Percentiles rank a stretch among this genome's conserved stretches.
Conservation (phyloP, 2,888 invertebrate species). For the Tubiluchus corallicola region DNA sequence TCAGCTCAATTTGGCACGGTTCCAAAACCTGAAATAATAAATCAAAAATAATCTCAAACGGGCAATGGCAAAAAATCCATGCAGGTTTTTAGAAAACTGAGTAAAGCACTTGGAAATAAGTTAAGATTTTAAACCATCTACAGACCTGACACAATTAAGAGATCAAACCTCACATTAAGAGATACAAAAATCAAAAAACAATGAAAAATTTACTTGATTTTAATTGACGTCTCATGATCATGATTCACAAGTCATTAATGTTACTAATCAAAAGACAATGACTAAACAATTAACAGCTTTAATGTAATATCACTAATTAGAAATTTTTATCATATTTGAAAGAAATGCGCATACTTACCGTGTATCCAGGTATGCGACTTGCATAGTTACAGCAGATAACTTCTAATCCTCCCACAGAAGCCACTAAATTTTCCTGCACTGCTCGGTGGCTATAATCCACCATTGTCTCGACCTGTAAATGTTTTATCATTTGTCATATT, state of each 20-base stretch:
- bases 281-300: neutral
- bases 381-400: slow-evolving; percentile 41
- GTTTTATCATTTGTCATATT: too few species aligned
- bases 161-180: too few species aligned
- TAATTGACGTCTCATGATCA: too few species aligned
- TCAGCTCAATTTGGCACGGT: slow-evolving; percentile 26
- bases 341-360: slow-evolving; percentile 15
- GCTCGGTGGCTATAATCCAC: slow-evolving; percentile 44
- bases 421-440: slow-evolving; percentile 42
- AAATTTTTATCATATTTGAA: neutral
- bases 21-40: slow-evolving; percentile 21
- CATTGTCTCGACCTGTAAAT: slow-evolving; percentile 39
- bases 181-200: too few species aligned
- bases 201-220: too few species aligned
- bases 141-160: too few species aligned
- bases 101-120: too few species aligned
- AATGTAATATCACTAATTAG: slow-evolving; percentile 4
- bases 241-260: too few species aligned
- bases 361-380: slow-evolving; percentile 16
- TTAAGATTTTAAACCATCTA: too few species aligned
- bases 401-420: slow-evolving; percentile 41
- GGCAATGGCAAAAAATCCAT: too few species aligned
- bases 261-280: slow-evolving; percentile 2
- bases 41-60: too few species aligned
- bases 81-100: too few species aligned